A percentile compares a stretch with the other conserved stretches of the same genome.
Conservation (phyloP, 2,113 vertebrate genomes). For the Alligator mississippiensis region DNA sequence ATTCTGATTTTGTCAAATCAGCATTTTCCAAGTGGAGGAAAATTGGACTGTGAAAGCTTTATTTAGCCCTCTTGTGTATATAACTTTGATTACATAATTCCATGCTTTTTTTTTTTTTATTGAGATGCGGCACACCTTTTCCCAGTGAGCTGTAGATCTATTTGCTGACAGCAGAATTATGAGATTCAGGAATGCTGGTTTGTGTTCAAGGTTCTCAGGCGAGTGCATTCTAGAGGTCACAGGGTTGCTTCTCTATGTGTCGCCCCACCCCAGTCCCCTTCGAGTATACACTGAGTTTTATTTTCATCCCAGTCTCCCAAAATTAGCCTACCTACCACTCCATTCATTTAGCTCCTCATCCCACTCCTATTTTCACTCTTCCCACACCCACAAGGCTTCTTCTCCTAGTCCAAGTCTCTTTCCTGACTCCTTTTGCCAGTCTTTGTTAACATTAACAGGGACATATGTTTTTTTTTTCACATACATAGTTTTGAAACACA, state of each 20-base stretch:
- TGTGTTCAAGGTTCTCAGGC: too few relatives aligned
- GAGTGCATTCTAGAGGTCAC: too few relatives aligned
- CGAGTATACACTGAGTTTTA: too few relatives aligned
- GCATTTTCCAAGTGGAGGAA: neutral
- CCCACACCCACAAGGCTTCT: neutral
- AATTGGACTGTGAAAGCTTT: neutral
- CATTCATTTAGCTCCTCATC: neutral
- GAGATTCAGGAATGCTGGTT: too few relatives aligned
- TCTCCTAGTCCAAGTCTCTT: neutral
- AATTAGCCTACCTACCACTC: neutral
- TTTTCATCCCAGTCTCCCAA: too few relatives aligned
- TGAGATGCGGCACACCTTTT: too few relatives aligned
- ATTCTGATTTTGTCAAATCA: neutral
- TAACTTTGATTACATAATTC: neutral
- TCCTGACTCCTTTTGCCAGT: too few relatives aligned
- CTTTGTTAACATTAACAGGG: neutral
- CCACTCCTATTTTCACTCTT: neutral
- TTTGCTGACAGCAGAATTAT: too few relatives aligned
- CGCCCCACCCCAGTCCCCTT: too few relatives aligned
- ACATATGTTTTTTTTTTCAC: neutral
- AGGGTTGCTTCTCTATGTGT: too few relatives aligned
- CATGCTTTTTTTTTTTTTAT: neutral
- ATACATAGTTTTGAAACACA: neutral
- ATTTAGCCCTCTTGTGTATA: neutral
- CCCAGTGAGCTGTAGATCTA: too few relatives aligned